Base-by-base conservation (phyloP, 53 echinoderm and acorn worm species). In the Hippasteria phrygiana region DNA sequence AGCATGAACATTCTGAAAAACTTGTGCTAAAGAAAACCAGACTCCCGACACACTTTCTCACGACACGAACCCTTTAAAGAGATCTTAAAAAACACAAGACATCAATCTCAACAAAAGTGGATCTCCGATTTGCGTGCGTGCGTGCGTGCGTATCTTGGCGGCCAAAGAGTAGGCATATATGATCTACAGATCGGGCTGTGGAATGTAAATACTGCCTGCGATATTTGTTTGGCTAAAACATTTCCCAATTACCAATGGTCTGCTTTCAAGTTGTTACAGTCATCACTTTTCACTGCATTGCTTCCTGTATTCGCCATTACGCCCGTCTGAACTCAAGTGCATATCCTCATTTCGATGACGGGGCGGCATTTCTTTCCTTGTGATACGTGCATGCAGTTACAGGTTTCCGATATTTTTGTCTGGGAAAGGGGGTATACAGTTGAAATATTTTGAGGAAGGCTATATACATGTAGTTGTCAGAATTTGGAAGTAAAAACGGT, bases 191-290 rank as follows among this genome's bases (percentile, higher is more conserved):
- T 42, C 14, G 28, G 43, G 5, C 75, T 16, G 4, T 31, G 48
- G 51, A 75, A 75, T 50, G 75, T 75, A 75, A 75, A 75, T 34
- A 75, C 48, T 0, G 9, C 31, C 20, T 50, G 28, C 33, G 1
- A 17, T 75, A 75, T 75, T 75, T 75, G 75, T 75, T 75, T 75
- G 51, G 75, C 16, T 75, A 75, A n/a, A n/a, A 75, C 75, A 75
- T 75, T 75, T 73, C 18, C 73, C 43, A 43, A 73, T 73, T 43
- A 26, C 43, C 24, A 1, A 42, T 3, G n/a, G 73, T 72, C 24
- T 40, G 73, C 8, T 39, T 24, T 41, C 42, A 41, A 41, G 73
- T 43, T 66, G 13, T 33, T 35, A 33, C 13, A 14, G 34, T 33
- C 16, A 7, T 12, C 35, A 66, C 67, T 33, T 66, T 66, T 33